Percentiles rank a stretch among this genome's conserved stretches.
Conservation (phyloP, 2,888 invertebrate species). For the Campopleginae sp. region DNA sequence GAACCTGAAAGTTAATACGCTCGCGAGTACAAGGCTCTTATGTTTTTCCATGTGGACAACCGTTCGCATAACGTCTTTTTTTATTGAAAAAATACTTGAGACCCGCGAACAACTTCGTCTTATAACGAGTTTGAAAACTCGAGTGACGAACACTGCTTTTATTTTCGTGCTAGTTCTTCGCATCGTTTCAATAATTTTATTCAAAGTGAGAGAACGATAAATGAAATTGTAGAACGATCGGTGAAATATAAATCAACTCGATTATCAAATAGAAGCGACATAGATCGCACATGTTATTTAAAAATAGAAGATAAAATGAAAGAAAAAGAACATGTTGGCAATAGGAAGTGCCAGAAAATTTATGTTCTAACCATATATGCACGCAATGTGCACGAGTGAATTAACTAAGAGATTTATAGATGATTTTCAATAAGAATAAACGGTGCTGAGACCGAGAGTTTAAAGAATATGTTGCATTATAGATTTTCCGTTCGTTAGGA, state of each 20-base stretch:
- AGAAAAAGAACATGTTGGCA: slow-evolving; percentile 26
- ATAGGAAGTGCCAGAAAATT: slow-evolving; percentile 49
- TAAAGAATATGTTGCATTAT: slow-evolving; percentile 43
- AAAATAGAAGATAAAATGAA: slow-evolving; percentile 12
- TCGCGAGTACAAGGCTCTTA: slow-evolving; percentile 53
- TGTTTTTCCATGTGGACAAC: slow-evolving; percentile 44
- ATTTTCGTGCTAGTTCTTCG: slow-evolving; percentile 58
- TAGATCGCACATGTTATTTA: slow-evolving; percentile 55
- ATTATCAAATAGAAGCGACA: slow-evolving; percentile 48
- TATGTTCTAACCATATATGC: slow-evolving; percentile 42
- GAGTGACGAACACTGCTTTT: slow-evolving; percentile 59
- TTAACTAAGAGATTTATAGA: slow-evolving; percentile 31
- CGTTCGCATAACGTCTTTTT: slow-evolving; percentile 31
- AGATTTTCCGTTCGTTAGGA: slow-evolving; percentile 35
- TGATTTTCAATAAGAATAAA: slow-evolving; percentile 46
- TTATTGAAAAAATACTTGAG: slow-evolving; percentile 51
- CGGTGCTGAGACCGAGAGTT: slow-evolving; percentile 30
- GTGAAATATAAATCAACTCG: slow-evolving; percentile 45
- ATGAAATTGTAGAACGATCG: slow-evolving; percentile 47
- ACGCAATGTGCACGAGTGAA: slow-evolving; percentile 45
- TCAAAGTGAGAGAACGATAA: slow-evolving; percentile 25
- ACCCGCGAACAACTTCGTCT: slow-evolving; percentile 46
- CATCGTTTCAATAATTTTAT: slow-evolving; percentile 46
- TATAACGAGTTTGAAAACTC: slow-evolving; percentile 69
- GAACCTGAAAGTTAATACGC: slow-evolving; percentile 31